Conservation (phyloP, 2,888 invertebrate genomes). For the Drosophila niveifrons region DNA sequence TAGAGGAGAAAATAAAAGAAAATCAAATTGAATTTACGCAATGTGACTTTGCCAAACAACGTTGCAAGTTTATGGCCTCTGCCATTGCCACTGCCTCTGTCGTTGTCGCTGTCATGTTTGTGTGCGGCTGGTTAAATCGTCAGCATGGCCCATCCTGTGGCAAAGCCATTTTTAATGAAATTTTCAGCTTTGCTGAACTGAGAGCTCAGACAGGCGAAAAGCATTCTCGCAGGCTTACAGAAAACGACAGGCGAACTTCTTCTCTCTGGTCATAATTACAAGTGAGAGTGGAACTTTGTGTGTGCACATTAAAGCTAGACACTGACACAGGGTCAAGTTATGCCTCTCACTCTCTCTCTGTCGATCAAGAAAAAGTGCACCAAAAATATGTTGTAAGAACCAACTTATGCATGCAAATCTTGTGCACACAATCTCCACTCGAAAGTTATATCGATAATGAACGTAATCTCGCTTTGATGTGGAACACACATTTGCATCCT, state of each 20-base stretch:
- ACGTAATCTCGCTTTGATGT: background rate
- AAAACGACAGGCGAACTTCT: slow-evolving; percentile 48
- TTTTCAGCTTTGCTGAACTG: slow-evolving; percentile 61
- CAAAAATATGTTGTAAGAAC: background rate
- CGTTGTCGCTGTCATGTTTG: slow-evolving; percentile 42
- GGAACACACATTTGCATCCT: background rate
- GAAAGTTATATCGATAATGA: background rate
- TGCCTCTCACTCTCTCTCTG: background rate
- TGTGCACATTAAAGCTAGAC: slow-evolving; percentile 1
- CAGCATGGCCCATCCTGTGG: slow-evolving; percentile 9
- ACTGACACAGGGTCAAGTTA: background rate
- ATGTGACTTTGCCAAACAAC: slow-evolving; percentile 27
- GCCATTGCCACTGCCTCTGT: background rate
- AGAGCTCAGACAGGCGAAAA: slow-evolving; percentile 51
- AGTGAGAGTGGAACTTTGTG: slow-evolving; percentile 27
- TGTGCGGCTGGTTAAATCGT: slow-evolving; percentile 30
- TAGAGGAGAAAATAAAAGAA: slow-evolving; percentile 1
- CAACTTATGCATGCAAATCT: background rate
- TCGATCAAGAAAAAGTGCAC: background rate
- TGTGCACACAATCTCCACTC: background rate
- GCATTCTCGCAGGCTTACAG: slow-evolving; percentile 43
- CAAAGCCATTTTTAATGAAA: slow-evolving; percentile 60
- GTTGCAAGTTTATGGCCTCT: slow-evolving; percentile 52
- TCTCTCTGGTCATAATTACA: slow-evolving; percentile 30
- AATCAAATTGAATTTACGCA: slow-evolving; percentile 61